Evolutionary conservation across 2,797 vertebrate genomes (phyloP).

Genomic region (Parambassis ranga): DNA sequence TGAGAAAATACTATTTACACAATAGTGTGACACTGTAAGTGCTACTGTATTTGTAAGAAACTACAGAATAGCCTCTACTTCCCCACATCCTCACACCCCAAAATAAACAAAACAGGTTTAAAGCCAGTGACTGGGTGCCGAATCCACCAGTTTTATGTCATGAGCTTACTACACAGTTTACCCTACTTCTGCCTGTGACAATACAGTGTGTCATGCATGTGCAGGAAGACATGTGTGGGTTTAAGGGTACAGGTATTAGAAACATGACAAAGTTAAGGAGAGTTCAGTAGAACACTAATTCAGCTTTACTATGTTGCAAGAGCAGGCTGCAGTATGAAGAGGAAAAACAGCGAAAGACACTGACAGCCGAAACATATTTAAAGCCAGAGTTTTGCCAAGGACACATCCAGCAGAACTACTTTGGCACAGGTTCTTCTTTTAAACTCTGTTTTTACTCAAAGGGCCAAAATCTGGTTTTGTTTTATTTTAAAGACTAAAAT

Average conservation of each 20-base stretch:
- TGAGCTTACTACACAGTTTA: too few species aligned
- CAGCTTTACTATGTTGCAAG: background rate
- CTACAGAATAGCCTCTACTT: background rate
- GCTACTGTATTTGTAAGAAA: background rate
- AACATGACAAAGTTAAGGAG: slow-evolving; percentile 10
- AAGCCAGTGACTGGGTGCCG: too few species aligned
- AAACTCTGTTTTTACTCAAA: slow-evolving; percentile 2
- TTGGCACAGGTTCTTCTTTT: slow-evolving; percentile 6
- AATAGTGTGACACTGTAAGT: background rate
- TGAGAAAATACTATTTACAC: slow-evolving; percentile 14
- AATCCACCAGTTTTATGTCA: too few species aligned
- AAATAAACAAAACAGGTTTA: too few species aligned
- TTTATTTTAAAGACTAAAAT: slow-evolving; percentile 35
- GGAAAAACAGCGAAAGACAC: background rate
- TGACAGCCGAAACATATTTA: background rate
- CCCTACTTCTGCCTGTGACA: too few species aligned
- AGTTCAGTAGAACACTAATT: slow-evolving; percentile 10
- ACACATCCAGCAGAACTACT: background rate
- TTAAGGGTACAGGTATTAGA: too few species aligned
- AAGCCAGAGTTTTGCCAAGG: slow-evolving; percentile 1
- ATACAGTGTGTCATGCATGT: too few species aligned
- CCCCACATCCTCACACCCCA: too few species aligned
- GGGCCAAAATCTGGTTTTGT: slow-evolving; percentile 40
- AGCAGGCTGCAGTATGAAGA: background rate
- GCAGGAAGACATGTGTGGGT: too few species aligned